Conservation (phyloP, 1,140 invertebrate genomes). For the Ceratina japonica region DNA sequence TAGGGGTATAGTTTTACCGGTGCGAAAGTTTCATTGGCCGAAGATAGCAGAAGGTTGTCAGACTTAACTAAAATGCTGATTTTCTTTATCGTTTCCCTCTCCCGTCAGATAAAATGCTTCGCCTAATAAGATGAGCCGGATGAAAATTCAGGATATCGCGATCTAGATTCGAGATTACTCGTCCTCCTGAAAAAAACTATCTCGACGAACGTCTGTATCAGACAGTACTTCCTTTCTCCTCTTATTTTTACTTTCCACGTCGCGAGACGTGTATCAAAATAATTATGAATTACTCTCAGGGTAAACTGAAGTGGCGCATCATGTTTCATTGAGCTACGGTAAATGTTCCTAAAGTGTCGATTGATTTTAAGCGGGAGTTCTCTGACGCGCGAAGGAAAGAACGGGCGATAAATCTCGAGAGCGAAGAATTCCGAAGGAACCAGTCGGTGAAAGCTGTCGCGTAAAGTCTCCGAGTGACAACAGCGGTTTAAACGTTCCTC, state of each 20-base stretch:
- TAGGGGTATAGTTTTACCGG: conserved; percentile 30
- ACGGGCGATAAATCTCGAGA: conserved; percentile 5
- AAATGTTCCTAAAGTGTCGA: not conserved
- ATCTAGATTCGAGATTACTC: not conserved
- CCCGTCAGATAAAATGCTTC: not conserved
- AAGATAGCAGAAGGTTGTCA: conserved; percentile 42
- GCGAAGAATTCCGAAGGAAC: not conserved
- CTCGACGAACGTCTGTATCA: not conserved
- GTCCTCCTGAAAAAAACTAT: not conserved
- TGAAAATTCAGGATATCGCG: not conserved
- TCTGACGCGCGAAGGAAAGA: not conserved
- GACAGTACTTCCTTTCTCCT: not conserved
- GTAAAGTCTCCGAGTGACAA: conserved; percentile 2
- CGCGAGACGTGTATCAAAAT: not conserved
- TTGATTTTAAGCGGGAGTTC: not conserved
- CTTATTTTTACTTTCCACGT: not conserved
- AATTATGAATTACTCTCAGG: too few species aligned
- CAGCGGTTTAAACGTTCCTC: not conserved
- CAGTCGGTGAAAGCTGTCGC: not conserved
- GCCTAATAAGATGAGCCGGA: not conserved
- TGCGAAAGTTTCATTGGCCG: conserved; percentile 33
- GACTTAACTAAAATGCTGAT: conserved; percentile 48
- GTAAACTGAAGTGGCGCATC: too few species aligned
- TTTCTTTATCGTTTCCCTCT: conserved; percentile 44
- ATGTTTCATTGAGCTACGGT: too few species aligned